Evolutionary conservation across 2,113 vertebrate species (phyloP), one percentile per base, ranked within the genome.

Genomic region (Semicossyphus pulcher): DNA sequence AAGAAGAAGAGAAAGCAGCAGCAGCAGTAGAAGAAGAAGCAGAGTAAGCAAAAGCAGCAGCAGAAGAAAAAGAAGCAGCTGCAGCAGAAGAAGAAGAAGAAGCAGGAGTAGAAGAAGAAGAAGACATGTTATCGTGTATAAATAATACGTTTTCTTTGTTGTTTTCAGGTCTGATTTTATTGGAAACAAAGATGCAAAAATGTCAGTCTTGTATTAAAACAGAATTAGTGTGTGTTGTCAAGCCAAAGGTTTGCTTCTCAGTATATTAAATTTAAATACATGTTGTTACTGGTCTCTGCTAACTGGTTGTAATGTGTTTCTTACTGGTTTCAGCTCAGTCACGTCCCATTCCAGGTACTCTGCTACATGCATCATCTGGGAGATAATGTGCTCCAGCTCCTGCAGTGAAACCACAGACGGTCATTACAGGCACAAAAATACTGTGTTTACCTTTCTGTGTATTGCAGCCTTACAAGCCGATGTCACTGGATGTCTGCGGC

Each of bases 261-360:
- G 18, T 2, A 5, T 25, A 18, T 16, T 18, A 1, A 28, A 36
- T 4, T 9, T 26, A 28, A 29, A 57, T 20, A n/a, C 7, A 42
- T 31, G 4, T 15, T 20, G n/a, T 15, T 41, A n/a, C 18, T 77
- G 25, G 12, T 42, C 42, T 21, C 10, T 14, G n/a, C 20, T 5
- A 25, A 49, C 10, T 28, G 45, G 36, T 48, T 21, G 12, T 63
- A 34, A 28, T 32, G 7, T 20, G 57, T 70, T 84, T 78, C 95
- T 91, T 94, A 97, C 96, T 58, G 95, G 96, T 71, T 94, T 96
- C 26, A 98, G 94, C 78, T 98, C 96, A 0, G 96, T 98, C 84
- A 97, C 92, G 65, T 99, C 97, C 97, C 97, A 98, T 58, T 99
- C 95, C 92, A 99, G 94, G 90, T 98, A 98, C 88, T 97, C 97